Evolutionary conservation across 30 jellyfish, hydroid and myxozoan species (phyloP).

Genomic region (Chironex yamaguchii): DNA sequence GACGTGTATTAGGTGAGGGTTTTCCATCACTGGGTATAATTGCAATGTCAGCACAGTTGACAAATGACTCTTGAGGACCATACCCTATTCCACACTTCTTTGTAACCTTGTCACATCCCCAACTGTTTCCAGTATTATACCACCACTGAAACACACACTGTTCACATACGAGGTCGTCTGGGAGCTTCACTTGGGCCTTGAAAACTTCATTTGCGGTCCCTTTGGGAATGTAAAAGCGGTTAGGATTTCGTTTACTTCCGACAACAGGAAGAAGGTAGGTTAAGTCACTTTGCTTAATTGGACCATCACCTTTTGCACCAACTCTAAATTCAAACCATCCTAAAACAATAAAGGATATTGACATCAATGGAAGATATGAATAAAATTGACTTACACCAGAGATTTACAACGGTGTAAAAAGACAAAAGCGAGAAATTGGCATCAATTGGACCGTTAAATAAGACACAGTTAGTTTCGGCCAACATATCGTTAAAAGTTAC

Average conservation of each 20-base stretch:
- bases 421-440: no score
- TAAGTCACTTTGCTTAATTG: conserved; percentile 48
- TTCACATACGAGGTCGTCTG: conserved; percentile 73
- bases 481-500: no score
- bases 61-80: conserved; percentile 9
- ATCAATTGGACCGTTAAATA: no score
- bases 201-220: conserved; percentile 70
- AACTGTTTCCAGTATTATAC: conserved; percentile 13
- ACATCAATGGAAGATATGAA: no score
- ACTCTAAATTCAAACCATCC: conserved; percentile 88
- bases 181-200: conserved; percentile 63
- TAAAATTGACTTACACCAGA: no score
- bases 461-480: no score
- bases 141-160: conserved; percentile 79
- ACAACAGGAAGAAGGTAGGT: conserved; percentile 50
- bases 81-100: conserved; percentile 2
- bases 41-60: conserved; percentile 26
- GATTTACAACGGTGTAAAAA: no score
- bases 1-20: not conserved
- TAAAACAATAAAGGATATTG: conserved; percentile 36
- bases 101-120: conserved; percentile 28
- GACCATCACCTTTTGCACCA: conserved; percentile 49
- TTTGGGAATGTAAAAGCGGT: conserved; percentile 62
- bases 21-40: conserved; percentile 18
- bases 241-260: conserved; percentile 64